phyloP scores from a whole-genome alignment of 2,113 vertebrate species.

The Dasyprocta punctata region DNA sequence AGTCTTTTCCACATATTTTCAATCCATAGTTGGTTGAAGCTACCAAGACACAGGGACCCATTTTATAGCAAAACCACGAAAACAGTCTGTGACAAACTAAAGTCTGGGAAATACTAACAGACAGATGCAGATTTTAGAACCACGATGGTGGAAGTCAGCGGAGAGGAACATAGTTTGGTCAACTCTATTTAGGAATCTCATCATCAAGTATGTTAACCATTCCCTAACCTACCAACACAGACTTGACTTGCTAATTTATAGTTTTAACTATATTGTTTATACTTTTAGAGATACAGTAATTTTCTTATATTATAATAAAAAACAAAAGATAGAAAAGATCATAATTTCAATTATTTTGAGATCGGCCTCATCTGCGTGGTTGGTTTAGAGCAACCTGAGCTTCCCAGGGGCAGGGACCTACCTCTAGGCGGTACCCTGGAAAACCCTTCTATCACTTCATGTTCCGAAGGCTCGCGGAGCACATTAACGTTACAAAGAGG shows the following conservation, averaged over 20 bases:
- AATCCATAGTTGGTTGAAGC: neutral
- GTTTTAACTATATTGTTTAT: neutral
- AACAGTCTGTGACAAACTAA: neutral
- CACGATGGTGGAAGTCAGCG: neutral
- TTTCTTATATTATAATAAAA: neutral
- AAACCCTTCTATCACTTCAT: neutral
- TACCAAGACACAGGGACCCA: neutral
- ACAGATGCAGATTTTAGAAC: neutral
- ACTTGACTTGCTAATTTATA: neutral
- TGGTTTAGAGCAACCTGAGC: neutral
- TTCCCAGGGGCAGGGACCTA: accelerated
- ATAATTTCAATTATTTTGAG: constrained; percentile 28
- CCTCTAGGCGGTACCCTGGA: neutral
- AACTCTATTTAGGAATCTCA: neutral
- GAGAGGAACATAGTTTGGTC: too few species aligned
- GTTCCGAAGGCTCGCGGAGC: neutral
- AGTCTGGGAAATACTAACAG: neutral
- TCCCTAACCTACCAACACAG: neutral
- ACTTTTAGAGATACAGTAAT: neutral
- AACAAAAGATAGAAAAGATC: neutral
- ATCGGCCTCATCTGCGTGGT: neutral
- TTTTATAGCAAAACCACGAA: neutral
- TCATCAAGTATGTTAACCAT: neutral
- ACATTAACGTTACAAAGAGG: neutral
- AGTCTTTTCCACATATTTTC: neutral